Evolutionary conservation across 2,888 invertebrate species (phyloP).

Genomic region (Eudemis profundana): DNA sequence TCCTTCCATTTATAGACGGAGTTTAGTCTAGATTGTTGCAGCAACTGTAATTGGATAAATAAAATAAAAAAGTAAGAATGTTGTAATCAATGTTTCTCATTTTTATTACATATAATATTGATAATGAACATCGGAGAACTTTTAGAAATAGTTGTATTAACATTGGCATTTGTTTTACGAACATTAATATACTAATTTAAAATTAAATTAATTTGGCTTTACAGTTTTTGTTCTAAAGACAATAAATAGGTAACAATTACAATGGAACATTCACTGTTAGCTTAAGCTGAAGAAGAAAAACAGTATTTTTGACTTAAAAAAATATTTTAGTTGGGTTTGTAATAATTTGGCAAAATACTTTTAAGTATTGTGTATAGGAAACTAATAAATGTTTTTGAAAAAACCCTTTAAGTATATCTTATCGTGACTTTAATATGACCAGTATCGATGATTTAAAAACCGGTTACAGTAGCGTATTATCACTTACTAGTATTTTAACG

Average conservation of each 20-base stretch:
- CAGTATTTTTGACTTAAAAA: too few species aligned
- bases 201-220: too few species aligned
- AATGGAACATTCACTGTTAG: too few species aligned
- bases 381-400: too few species aligned
- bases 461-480: constrained; percentile 19
- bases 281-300: too few species aligned
- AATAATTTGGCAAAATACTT: too few species aligned
- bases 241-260: too few species aligned
- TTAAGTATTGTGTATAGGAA: too few species aligned
- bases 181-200: background rate
- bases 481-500: constrained; percentile 1
- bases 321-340: too few species aligned
- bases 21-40: background rate
- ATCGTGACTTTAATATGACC: background rate
- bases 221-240: too few species aligned
- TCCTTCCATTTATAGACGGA: background rate
- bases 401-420: too few species aligned
- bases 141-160: background rate
- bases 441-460: background rate
- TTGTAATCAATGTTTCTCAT: background rate
- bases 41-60: constrained; percentile 21
- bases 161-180: constrained; percentile 1
- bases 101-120: background rate
- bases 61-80: constrained; percentile 12
- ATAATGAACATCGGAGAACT: background rate